A percentile compares a stretch with the other conserved stretches of the same genome.
Evolutionary conservation across 1,140 invertebrate species (phyloP).

Genomic region (Lasioglossum albipes): DNA sequence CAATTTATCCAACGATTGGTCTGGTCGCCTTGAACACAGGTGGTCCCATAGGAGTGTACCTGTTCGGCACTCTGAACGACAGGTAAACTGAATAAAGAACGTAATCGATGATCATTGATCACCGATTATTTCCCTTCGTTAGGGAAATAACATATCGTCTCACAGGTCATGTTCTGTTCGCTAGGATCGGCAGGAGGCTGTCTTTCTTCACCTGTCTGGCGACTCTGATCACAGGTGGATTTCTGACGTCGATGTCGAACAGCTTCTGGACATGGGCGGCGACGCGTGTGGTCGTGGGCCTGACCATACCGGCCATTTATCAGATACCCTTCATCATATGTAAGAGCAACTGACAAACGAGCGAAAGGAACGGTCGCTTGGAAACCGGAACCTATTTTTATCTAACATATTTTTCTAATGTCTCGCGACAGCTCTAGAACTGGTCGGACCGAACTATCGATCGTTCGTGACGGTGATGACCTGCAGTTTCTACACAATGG

Average conservation of each 20-base stretch:
- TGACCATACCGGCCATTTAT: slow-evolving; percentile 95
- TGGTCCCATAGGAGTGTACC: slow-evolving; percentile 91
- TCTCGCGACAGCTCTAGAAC: slow-evolving; percentile 86
- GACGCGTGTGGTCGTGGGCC: slow-evolving; percentile 88
- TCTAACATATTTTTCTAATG: neutral
- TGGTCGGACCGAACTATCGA: slow-evolving; percentile 93
- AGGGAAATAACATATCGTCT: no score
- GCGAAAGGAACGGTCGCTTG: neutral
- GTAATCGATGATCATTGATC: no score
- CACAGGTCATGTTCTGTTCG: slow-evolving; percentile 17
- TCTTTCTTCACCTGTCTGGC: slow-evolving; percentile 91
- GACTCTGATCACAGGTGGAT: slow-evolving; percentile 87
- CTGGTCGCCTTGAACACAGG: slow-evolving; percentile 90
- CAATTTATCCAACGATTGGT: slow-evolving; percentile 91
- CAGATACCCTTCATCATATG: slow-evolving; percentile 97
- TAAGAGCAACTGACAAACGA: slow-evolving; percentile 79
- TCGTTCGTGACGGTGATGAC: slow-evolving; percentile 95
- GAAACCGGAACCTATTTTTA: neutral
- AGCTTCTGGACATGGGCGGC: slow-evolving; percentile 91
- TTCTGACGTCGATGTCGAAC: slow-evolving; percentile 87
- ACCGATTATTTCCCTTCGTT: no score
- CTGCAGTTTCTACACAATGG: slow-evolving; percentile 92
- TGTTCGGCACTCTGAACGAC: slow-evolving; percentile 92
- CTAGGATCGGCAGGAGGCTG: slow-evolving; percentile 87
- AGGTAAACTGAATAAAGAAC: slow-evolving; percentile 76